These are phyloP conservation scores for Neostethus bicornis DNA, from an alignment of 2,797 vertebrate species.

Conservation along the genomic window DNA sequence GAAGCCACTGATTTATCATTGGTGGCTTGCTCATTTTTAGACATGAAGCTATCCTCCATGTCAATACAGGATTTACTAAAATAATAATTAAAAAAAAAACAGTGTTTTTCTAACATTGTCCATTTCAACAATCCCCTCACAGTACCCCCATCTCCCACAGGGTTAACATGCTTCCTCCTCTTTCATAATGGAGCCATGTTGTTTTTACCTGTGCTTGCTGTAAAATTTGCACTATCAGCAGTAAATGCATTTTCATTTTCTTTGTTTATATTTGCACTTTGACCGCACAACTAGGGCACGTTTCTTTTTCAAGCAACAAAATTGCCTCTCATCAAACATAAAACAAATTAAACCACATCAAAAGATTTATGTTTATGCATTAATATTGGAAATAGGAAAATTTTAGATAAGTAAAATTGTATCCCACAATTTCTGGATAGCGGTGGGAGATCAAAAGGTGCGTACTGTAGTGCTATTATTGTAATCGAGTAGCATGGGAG, in stretches of 20 bases:
- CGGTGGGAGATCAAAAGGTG: neutral
- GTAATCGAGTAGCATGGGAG: neutral
- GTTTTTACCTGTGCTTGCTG: constrained; percentile 3
- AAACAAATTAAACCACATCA: too few species aligned
- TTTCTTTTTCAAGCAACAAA: constrained; percentile 25
- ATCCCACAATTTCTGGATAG: constrained; percentile 1
- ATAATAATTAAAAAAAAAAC: too few species aligned
- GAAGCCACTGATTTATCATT: constrained; percentile 22
- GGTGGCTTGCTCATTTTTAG: constrained; percentile 18
- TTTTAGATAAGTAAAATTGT: neutral
- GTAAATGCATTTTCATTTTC: constrained; percentile 28
- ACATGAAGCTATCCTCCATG: too few species aligned
- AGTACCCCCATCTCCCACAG: constrained; percentile 10
- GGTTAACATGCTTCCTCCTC: constrained; percentile 4
- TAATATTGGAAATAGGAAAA: neutral
- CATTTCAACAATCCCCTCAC: constrained; percentile 27
- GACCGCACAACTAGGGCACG: constrained; percentile 12
- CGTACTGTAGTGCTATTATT: neutral
- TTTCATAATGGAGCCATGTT: neutral
- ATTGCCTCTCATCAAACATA: too few species aligned
- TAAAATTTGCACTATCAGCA: neutral
- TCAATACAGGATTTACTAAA: too few species aligned
- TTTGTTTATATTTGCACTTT: constrained; percentile 22
- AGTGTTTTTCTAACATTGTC: too few species aligned
- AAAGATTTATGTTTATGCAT: too few species aligned